Base-by-base conservation (phyloP, 2,888 invertebrate genomes). In the Tenthredo mesomela region DNA sequence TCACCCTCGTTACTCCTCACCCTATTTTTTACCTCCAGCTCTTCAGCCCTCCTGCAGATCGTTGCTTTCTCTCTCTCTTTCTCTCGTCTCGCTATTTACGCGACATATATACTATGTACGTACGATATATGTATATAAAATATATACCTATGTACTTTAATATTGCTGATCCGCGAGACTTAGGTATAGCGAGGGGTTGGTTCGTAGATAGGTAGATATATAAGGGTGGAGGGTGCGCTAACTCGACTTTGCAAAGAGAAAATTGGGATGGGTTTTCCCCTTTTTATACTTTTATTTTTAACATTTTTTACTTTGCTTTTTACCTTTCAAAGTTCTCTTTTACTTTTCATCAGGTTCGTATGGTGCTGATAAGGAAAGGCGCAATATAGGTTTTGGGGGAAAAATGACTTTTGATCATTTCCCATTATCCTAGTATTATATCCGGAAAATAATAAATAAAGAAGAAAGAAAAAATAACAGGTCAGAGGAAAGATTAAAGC, bases 161-260 rank as follows among this genome's bases (percentile, higher is more conserved):
- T 61, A 61, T 21, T 61, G 61, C 61, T 61, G 61, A 61, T 61
- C 25, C 25, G 61, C 61, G 61, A 61, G 61, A 61, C 10, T 25
- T 15, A 2, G 47, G 12, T 25, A 12, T 2, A n/a, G 3, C 37
- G 37, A 25, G 25, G 61, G 21, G 58, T 58, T 50, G 50, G 50
- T 1, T 50, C 10, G 25, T 61, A 21, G 25, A 10, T 25, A 12
- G 12, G 25, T 25, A 58, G 61, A 21, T 61, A 61, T 12, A 25
- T 12, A 25, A 21, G 61, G 21, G 61, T 12, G 61, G 21, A 61
- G 61, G 61, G 61, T 25, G 61, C 12, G 61, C 61, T 61, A 61
- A 61, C 61, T 61, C 61, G 21, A 61, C 61, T 61, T 25, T 61
- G 21, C 10, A 12, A 12, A 61, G 21, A 10, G 12, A 12, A 12